A percentile compares a stretch with the other conserved stretches of the same genome.
Conservation (phyloP, 2,113 vertebrate species). For the Melanotaenia duboulayi region DNA sequence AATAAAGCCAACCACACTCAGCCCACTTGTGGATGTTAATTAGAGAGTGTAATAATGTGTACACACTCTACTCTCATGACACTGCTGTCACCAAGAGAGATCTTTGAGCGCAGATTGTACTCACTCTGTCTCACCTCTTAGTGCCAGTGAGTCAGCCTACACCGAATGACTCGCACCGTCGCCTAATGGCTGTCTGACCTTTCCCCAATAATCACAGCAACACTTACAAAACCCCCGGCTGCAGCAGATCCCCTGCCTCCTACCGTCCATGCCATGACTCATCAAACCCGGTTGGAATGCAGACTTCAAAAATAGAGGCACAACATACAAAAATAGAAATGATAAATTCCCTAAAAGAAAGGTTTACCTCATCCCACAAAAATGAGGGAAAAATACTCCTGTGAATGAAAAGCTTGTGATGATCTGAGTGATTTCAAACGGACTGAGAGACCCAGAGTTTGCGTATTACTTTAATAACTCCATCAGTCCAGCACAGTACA, state of each 20-base stretch:
- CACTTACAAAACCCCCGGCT: conserved; percentile 12
- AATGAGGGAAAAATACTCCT: conserved; percentile 30
- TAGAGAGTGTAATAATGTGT: conserved; percentile 34
- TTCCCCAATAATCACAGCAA: conserved; percentile 9
- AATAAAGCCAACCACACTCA: conserved; percentile 14
- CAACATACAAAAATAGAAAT: conserved; percentile 63
- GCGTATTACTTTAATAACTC: too few species aligned
- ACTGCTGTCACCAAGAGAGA: conserved; percentile 23
- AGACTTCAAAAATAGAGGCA: conserved; percentile 60
- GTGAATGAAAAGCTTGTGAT: conserved; percentile 21
- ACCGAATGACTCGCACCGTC: conserved; percentile 24
- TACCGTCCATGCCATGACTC: conserved; percentile 55
- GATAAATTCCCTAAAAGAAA: conserved; percentile 41
- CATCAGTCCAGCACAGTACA: background rate
- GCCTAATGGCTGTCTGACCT: conserved; percentile 18
- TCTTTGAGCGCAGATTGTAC: conserved; percentile 3
- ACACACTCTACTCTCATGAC: conserved; percentile 29
- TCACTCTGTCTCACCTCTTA: conserved; percentile 30
- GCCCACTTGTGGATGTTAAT: conserved; percentile 48
- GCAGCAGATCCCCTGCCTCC: conserved; percentile 13
- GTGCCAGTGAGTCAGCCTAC: conserved; percentile 23
- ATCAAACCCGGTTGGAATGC: conserved; percentile 41
- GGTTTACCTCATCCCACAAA: conserved; percentile 54
- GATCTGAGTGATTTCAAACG: conserved; percentile 13
- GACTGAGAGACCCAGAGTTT: background rate